Evolutionary conservation across 2,888 invertebrate species (phyloP).

Genomic region (Eupithecia vulgata): DNA sequence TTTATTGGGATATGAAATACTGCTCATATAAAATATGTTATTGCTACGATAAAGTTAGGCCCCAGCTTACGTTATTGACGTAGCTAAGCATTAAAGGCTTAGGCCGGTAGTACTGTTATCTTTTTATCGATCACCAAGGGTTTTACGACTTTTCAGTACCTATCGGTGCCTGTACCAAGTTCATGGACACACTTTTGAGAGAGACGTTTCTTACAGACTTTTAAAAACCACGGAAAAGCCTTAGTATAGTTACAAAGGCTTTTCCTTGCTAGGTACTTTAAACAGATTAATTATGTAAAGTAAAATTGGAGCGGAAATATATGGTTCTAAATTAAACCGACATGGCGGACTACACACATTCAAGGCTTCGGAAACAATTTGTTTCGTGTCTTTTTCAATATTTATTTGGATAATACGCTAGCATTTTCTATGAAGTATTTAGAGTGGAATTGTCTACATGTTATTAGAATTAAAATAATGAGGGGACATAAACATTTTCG

Average conservation of each 20-base stretch:
- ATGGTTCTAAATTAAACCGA: neutral
- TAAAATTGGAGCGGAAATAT: neutral
- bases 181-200: neutral
- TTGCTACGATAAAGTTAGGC: neutral
- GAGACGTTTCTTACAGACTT: neutral
- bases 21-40: slow-evolving; percentile 1
- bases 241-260: no score
- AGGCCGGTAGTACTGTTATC: neutral
- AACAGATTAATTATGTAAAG: no score
- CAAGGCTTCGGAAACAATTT: no score
- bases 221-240: neutral
- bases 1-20: slow-evolving; percentile 9
- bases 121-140: neutral
- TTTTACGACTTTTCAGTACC: slow-evolving; percentile 1
- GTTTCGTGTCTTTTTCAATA: no score
- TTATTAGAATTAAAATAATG: no score
- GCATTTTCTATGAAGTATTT: no score
- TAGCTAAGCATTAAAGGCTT: slow-evolving; percentile 3
- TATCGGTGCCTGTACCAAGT: neutral
- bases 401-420: no score
- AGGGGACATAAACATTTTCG: no score
- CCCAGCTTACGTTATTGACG: slow-evolving; percentile 8
- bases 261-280: no score
- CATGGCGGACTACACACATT: neutral
- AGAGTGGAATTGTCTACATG: no score